Evolutionary conservation across 2,888 invertebrate genomes (phyloP).

Genomic region (Pasiphila rectangulata): DNA sequence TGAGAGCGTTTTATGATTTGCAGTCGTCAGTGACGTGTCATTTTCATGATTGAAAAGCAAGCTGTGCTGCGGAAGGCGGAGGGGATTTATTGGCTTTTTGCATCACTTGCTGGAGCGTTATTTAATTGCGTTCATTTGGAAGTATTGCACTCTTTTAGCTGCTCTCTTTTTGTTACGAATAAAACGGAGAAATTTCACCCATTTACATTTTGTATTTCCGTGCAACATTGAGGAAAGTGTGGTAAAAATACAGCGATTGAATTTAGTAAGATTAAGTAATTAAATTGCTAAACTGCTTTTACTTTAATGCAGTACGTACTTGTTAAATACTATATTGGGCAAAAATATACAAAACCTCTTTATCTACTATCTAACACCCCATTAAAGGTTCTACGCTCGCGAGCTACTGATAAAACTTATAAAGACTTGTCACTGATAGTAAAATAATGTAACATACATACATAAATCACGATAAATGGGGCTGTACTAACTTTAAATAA

Average conservation of each 20-base stretch:
- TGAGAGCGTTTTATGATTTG: constrained; percentile 29
- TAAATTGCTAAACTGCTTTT: neutral
- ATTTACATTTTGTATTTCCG: no score
- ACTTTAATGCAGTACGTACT: no score
- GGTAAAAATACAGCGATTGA: no score
- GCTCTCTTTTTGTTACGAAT: no score
- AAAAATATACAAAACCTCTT: no score
- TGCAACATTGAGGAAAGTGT: no score
- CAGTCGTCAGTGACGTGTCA: constrained; percentile 19
- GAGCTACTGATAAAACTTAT: constrained; percentile 2
- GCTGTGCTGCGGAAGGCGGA: constrained; percentile 3
- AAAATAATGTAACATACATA: neutral
- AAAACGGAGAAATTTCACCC: no score
- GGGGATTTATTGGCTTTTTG: constrained; percentile 8
- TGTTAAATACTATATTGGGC: no score
- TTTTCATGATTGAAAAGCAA: constrained; percentile 18
- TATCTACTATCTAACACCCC: neutral
- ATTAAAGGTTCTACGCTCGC: neutral
- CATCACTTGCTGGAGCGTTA: neutral
- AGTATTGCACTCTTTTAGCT: neutral
- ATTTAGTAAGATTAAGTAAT: no score
- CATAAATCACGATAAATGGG: constrained; percentile 1
- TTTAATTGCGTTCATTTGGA: constrained; percentile 5
- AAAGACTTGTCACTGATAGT: neutral
- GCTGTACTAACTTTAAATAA: neutral